Evolutionary conservation across 1,140 invertebrate species (phyloP).

Genomic region (Lordiphosa clarofinis): DNA sequence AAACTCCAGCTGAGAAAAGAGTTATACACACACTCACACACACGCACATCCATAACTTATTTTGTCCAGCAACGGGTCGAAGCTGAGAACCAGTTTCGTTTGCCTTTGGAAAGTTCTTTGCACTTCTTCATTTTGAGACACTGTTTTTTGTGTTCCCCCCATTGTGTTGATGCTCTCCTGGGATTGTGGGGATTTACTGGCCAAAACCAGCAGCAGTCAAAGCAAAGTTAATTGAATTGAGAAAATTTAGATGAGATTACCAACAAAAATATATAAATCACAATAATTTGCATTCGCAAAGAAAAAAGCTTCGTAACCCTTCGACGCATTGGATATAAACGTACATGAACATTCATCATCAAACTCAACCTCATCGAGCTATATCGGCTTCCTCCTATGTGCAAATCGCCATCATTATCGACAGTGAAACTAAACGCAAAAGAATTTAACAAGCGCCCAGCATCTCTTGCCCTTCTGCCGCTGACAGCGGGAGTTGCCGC

Average conservation of each 20-base stretch:
- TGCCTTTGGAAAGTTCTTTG: conserved; percentile 31
- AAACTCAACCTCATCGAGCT: conserved; percentile 38
- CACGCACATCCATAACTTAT: no score
- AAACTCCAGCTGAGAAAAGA: conserved; percentile 50
- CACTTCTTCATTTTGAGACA: conserved; percentile 28
- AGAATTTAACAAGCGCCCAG: conserved; percentile 67
- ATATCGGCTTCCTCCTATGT: conserved; percentile 6
- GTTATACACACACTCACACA: conserved; percentile 10
- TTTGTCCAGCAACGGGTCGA: no score
- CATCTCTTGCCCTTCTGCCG: neutral
- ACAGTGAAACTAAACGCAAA: conserved; percentile 70
- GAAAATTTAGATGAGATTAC: no score
- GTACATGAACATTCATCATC: conserved; percentile 62
- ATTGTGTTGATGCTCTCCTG: neutral
- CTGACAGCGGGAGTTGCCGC: no score
- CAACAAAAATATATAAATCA: conserved; percentile 1
- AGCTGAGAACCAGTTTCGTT: conserved; percentile 37
- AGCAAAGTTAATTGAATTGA: conserved; percentile 29
- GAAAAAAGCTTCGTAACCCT: neutral
- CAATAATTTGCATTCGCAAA: neutral
- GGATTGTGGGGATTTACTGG: conserved; percentile 9
- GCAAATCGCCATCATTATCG: conserved; percentile 62
- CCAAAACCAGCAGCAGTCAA: conserved; percentile 15
- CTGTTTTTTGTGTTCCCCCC: conserved; percentile 19
- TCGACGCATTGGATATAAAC: conserved; percentile 42